Conservation (phyloP, 2,888 invertebrate genomes). For the Calameuta filiformis region DNA sequence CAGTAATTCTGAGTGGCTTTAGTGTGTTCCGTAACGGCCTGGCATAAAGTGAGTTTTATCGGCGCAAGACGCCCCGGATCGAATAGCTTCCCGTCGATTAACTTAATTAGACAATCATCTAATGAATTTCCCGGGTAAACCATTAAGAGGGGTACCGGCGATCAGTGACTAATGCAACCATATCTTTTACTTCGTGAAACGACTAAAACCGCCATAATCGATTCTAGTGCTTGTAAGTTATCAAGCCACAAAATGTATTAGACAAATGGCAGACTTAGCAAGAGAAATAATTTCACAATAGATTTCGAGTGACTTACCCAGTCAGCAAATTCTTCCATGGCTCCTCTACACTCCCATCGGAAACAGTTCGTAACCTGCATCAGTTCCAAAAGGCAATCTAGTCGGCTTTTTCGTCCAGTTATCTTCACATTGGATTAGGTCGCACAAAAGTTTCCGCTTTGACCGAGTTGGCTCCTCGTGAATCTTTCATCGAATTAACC, state of each 20-base stretch:
- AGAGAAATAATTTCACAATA: background rate
- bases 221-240: background rate
- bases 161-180: background rate
- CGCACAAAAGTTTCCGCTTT: background rate
- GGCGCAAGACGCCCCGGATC: conserved; percentile 37
- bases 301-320: background rate
- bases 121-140: conserved; percentile 51
- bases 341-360: background rate
- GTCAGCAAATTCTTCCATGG: background rate
- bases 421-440: background rate
- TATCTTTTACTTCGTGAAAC: background rate
- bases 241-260: background rate
- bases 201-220: background rate
- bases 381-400: background rate
- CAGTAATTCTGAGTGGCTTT: conserved; percentile 33
- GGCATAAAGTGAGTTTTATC: conserved; percentile 47
- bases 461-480: conserved; percentile 12
- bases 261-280: background rate
- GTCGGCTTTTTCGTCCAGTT: background rate
- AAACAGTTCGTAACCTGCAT: background rate
- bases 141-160: conserved; percentile 23
- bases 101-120: conserved; percentile 61
- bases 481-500: conserved; percentile 31
- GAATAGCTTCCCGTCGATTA: conserved; percentile 54
- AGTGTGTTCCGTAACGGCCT: conserved; percentile 13